Conservation (phyloP, 2,888 invertebrate species). For the Pseudeuparius sepicola region DNA sequence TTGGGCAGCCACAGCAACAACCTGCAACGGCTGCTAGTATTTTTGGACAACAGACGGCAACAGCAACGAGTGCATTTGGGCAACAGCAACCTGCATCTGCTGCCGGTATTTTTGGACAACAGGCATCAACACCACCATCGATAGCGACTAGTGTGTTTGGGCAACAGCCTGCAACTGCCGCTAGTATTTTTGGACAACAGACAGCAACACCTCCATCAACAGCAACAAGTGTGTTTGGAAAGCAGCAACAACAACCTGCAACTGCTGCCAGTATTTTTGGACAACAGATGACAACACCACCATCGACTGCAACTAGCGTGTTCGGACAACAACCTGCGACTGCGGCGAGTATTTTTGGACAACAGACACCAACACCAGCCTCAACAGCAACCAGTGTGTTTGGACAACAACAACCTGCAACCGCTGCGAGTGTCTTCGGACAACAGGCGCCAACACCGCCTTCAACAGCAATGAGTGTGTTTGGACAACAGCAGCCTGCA, state of each 20-base stretch:
- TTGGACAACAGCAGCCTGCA: no score
- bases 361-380: slow-evolving; percentile 21
- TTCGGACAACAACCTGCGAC: slow-evolving; percentile 6
- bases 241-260: neutral
- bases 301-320: slow-evolving; percentile 10
- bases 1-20: no score
- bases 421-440: slow-evolving; percentile 8
- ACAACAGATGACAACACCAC: slow-evolving; percentile 6
- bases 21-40: no score
- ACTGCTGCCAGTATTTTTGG: slow-evolving; percentile 1
- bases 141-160: neutral
- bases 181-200: no score
- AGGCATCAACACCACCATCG: neutral
- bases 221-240: neutral
- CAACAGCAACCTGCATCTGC: no score
- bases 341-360: slow-evolving; percentile 8
- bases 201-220: no score
- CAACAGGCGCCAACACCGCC: slow-evolving; percentile 28
- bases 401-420: slow-evolving; percentile 14
- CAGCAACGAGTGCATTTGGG: no score
- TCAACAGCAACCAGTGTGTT: slow-evolving; percentile 38
- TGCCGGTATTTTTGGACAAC: no score
- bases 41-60: no score
- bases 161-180: neutral
- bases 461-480: no score